Conservation (phyloP, 2,888 invertebrate genomes). For the Ernsta delagoae region DNA sequence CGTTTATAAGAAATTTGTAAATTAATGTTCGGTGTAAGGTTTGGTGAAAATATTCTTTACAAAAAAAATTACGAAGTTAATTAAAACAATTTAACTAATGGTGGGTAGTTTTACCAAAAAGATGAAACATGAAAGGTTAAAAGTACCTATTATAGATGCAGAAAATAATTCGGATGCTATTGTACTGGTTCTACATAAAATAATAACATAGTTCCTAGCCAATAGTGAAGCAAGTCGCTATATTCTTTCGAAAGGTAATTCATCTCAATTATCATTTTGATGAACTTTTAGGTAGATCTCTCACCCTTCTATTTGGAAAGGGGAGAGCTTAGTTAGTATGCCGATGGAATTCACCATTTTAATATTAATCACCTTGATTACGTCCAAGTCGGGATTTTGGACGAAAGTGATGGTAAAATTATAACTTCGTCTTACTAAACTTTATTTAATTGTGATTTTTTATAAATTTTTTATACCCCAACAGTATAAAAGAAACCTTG, state of each 20-base stretch:
- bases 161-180: too few relatives aligned
- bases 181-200: too few relatives aligned
- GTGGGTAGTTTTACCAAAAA: too few relatives aligned
- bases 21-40: too few relatives aligned
- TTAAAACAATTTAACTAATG: too few relatives aligned
- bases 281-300: slow-evolving; percentile 51
- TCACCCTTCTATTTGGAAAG: slow-evolving; percentile 9
- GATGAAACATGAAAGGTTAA: too few relatives aligned
- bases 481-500: too few relatives aligned
- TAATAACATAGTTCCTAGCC: not conserved
- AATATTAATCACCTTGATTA: slow-evolving; percentile 27
- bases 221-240: not conserved
- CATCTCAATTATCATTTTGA: slow-evolving; percentile 71
- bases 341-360: slow-evolving; percentile 15
- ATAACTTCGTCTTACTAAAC: not conserved
- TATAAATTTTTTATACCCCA: not conserved
- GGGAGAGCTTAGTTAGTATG: slow-evolving; percentile 10
- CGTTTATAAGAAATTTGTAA: too few relatives aligned
- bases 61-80: too few relatives aligned
- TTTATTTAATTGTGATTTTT: not conserved
- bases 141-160: too few relatives aligned
- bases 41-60: too few relatives aligned
- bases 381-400: slow-evolving; percentile 11
- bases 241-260: slow-evolving; percentile 55
- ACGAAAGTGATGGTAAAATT: not conserved